Base-by-base conservation (phyloP, 2,888 invertebrate genomes). In the Eretmocerus hayati region DNA sequence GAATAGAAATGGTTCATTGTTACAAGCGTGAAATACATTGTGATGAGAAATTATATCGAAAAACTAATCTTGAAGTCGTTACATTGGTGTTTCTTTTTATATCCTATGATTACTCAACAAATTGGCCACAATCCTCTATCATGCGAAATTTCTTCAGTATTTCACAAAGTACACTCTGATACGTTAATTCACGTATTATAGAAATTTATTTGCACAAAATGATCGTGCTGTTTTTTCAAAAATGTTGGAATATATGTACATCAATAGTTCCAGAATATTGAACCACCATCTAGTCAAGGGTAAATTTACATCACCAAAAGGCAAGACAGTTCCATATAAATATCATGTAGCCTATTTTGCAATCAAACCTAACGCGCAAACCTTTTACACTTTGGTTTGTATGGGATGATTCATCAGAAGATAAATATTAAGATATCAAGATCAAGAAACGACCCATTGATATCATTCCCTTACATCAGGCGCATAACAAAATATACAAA, bases 401-500 rank as follows among this genome's bases (percentile, higher is more conserved):
- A 38, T 37, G 37, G 37, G 46, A 46, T 46, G 47, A 22, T 44
- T 20, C 15, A 41, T 41, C 4, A 46, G 33, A 52, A 31, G 13
- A 41, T 37, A 51, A 42, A 45, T 36, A 42, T 49, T 35, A 42
- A 49, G 45, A 45, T 50, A 48, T 37, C 47, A 50, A 33, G 48
- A 48, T 50, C 41, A 32, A 39, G 38, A 50, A 44, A 47, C 43
- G 32, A 46, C 20, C 47, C 42, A 32, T n/a, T 30, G 8, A 33
- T 47, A 48, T 50, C 50, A 50, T 53, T 50, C 42, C 50, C 47
- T 53, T 42, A 53, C 19, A 43, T 44, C 48, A 53, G 44, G 44
- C 49, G 41, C 38, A 42, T 60, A 63, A 58, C 61, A 61, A 60
- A 62, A 57, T 59, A 59, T 62, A 63, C 56, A 59, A 60, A 63